A percentile compares a stretch with the other conserved stretches of the same genome.
phyloP scores from a whole-genome alignment of 2,888 invertebrate genomes.

The Entomobrya multifasciata region DNA sequence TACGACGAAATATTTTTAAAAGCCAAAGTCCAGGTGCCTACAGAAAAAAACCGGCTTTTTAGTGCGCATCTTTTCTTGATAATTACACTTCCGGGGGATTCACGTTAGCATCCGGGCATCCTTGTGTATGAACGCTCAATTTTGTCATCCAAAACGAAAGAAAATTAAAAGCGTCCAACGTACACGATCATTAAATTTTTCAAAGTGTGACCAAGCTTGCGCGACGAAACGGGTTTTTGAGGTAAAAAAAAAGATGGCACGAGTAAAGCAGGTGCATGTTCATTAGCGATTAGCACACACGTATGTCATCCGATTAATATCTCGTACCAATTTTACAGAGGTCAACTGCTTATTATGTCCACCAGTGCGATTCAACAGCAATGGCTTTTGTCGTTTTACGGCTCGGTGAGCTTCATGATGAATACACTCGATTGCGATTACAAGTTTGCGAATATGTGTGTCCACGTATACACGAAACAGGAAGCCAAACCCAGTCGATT shows the following conservation, averaged over 20 bases:
- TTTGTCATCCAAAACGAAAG: conserved; percentile 48
- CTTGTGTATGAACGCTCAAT: not conserved
- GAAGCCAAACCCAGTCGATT: conserved; percentile 13
- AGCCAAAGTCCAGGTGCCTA: not conserved
- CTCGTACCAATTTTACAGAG: not conserved
- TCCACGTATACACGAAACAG: not conserved
- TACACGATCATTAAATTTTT: not conserved
- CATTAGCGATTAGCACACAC: conserved; percentile 5
- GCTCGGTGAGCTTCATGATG: conserved; percentile 20
- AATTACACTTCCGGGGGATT: conserved; percentile 45
- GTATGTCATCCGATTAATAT: not conserved
- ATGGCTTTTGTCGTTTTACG: conserved; percentile 40
- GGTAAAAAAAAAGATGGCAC: not conserved
- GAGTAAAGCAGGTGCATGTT: not conserved
- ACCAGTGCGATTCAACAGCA: conserved; percentile 7
- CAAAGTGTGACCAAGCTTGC: not conserved
- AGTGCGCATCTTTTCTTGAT: not conserved
- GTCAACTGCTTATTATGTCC: conserved; percentile 8
- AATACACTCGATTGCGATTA: not conserved
- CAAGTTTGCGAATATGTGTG: not conserved
- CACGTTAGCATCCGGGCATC: not conserved
- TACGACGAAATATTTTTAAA: not conserved
- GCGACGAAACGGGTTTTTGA: conserved; percentile 19
- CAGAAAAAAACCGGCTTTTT: conserved; percentile 30
- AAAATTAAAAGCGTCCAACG: conserved; percentile 39